Conservation (phyloP, 2,888 invertebrate species). For the Agrochola circellaris region DNA sequence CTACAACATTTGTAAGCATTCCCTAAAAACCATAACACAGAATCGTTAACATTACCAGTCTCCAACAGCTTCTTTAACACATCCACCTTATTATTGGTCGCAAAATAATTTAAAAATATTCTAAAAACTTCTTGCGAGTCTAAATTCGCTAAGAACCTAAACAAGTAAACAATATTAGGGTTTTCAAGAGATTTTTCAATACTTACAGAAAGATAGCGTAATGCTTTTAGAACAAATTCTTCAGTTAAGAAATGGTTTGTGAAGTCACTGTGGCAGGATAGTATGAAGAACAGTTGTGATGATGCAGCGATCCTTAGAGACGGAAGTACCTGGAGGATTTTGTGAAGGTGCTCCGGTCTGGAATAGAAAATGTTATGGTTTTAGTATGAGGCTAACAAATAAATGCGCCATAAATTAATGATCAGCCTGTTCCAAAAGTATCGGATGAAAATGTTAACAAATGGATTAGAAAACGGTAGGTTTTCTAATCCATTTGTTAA, state of each 20-base stretch:
- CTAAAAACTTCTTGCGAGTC: conserved; percentile 61
- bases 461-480: background rate
- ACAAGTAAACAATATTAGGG: conserved; percentile 71
- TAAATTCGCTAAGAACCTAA: conserved; percentile 81
- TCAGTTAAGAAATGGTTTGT: conserved; percentile 57
- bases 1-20: conserved; percentile 76
- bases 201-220: conserved; percentile 65
- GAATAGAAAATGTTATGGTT: conserved; percentile 47
- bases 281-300: conserved; percentile 75
- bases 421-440: no score
- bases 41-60: conserved; percentile 65
- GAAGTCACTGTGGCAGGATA: conserved; percentile 81
- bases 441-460: background rate
- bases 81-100: conserved; percentile 62
- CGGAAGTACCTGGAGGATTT: conserved; percentile 69
- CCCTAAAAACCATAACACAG: conserved; percentile 81
- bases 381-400: background rate
- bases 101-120: conserved; percentile 70
- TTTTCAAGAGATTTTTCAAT: conserved; percentile 64
- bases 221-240: conserved; percentile 67
- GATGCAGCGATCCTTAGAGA: conserved; percentile 62
- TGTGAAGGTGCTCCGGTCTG: conserved; percentile 76
- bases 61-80: conserved; percentile 68
- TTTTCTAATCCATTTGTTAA: no score
- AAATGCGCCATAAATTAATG: no score